Conservation (phyloP, 2,113 vertebrate genomes). For the Tamias sibiricus region DNA sequence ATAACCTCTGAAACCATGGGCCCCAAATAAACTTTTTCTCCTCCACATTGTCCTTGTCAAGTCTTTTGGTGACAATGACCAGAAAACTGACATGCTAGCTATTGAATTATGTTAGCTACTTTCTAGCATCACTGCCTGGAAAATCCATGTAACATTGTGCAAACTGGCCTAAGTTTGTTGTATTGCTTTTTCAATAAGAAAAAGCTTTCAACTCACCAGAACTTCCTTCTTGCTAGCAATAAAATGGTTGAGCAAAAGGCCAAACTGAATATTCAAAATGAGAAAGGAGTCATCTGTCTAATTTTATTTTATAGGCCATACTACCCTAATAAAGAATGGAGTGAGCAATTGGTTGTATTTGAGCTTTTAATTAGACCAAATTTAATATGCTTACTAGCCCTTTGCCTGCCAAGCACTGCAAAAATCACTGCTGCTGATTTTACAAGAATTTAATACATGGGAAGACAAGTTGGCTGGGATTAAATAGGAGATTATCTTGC, state of each 20-base stretch:
- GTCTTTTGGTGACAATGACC: too few relatives aligned
- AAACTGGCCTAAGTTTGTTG: background rate
- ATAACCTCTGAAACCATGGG: too few relatives aligned
- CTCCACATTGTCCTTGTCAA: too few relatives aligned
- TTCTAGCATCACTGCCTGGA: background rate
- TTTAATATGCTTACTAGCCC: slow-evolving; percentile 44
- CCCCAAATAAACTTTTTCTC: too few relatives aligned
- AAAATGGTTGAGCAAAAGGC: slow-evolving; percentile 24
- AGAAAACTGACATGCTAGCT: too few relatives aligned
- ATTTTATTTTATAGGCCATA: slow-evolving; percentile 14
- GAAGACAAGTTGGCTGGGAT: slow-evolving; percentile 32
- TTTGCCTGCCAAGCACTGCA: slow-evolving; percentile 16
- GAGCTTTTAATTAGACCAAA: slow-evolving; percentile 57
- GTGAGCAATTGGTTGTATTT: background rate
- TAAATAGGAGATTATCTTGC: slow-evolving; percentile 58
- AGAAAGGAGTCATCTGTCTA: background rate
- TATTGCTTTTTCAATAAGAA: background rate
- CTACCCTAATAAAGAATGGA: slow-evolving; percentile 39
- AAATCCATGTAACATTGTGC: background rate
- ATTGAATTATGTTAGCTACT: background rate
- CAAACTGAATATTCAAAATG: slow-evolving; percentile 6
- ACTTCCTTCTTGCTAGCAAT: slow-evolving; percentile 5
- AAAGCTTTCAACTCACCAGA: slow-evolving; percentile 37
- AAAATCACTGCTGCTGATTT: slow-evolving; percentile 54
- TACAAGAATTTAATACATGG: slow-evolving; percentile 57